These are phyloP conservation scores for Carettochelys insculpta DNA, from an alignment of 2,113 vertebrate species.

Conservation along the genomic window DNA sequence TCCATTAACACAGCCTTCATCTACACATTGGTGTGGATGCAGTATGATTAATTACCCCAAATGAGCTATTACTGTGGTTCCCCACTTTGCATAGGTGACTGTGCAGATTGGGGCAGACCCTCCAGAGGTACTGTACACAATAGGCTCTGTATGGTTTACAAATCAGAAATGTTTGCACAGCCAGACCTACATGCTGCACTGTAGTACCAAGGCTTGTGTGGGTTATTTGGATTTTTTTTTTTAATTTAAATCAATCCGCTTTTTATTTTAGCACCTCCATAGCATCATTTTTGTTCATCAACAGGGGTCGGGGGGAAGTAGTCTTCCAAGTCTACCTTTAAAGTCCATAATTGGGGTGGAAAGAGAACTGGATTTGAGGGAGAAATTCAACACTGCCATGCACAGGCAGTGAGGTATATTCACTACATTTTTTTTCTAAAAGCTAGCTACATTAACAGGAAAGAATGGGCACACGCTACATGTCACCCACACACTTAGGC, in stretches of 20 bases:
- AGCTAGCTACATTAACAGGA: conserved; percentile 54
- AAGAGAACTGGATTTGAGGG: conserved; percentile 52
- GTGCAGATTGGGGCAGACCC: neutral
- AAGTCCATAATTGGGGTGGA: conserved; percentile 57
- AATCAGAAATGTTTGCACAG: neutral
- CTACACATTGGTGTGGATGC: conserved; percentile 25
- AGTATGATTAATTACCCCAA: conserved; percentile 68
- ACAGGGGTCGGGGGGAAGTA: neutral
- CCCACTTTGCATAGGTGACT: neutral
- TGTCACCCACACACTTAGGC: no score
- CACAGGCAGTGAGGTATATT: conserved; percentile 43
- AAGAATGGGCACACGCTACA: conserved; percentile 65
- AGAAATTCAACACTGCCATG: conserved; percentile 47
- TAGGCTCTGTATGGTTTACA: neutral
- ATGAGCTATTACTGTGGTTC: conserved; percentile 24
- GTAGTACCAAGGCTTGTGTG: neutral
- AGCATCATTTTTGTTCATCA: conserved; percentile 46
- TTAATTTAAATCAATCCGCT: neutral
- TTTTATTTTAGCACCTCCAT: conserved; percentile 39
- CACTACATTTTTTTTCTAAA: conserved; percentile 49
- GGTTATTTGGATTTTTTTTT: neutral
- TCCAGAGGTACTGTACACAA: neutral
- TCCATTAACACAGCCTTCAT: conserved; percentile 67
- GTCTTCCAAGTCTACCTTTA: conserved; percentile 54
- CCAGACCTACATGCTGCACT: fast-evolving